A percentile compares a stretch with the other conserved stretches of the same genome.
Evolutionary conservation across 2,888 invertebrate species (phyloP).

Genomic region (Nomada ferruginata): DNA sequence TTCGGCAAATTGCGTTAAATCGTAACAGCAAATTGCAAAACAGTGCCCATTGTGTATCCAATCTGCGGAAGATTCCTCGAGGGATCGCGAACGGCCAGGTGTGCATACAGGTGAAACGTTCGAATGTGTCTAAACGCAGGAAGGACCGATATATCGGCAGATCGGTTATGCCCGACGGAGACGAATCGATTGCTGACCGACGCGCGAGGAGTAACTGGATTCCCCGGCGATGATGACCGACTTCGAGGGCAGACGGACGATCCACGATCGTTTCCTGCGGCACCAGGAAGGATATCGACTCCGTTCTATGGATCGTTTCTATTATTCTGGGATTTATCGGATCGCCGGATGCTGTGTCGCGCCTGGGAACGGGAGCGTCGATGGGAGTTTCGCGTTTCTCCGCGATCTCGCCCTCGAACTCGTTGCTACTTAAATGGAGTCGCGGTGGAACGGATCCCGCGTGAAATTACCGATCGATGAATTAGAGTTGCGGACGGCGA

Average conservation of each 20-base stretch:
- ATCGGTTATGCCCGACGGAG: slow-evolving; percentile 78
- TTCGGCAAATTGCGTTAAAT: slow-evolving; percentile 20
- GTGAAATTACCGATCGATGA: slow-evolving; percentile 15
- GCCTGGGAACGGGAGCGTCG: slow-evolving; percentile 41
- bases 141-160: slow-evolving; percentile 73
- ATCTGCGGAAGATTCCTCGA: not conserved
- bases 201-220: slow-evolving; percentile 76
- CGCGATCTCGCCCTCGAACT: not conserved
- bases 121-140: slow-evolving; percentile 67
- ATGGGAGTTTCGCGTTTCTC: not conserved
- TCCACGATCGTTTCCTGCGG: slow-evolving; percentile 62
- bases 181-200: slow-evolving; percentile 78
- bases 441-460: not conserved
- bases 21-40: slow-evolving; percentile 34
- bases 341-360: slow-evolving; percentile 46
- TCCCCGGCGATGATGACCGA: slow-evolving; percentile 74
- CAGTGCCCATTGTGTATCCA: not conserved
- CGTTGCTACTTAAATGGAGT: not conserved
- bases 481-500: not conserved
- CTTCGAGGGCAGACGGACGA: slow-evolving; percentile 65
- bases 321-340: slow-evolving; percentile 64
- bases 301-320: slow-evolving; percentile 58
- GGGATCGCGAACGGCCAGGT: slow-evolving; percentile 43
- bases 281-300: slow-evolving; percentile 66
- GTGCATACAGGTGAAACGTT: slow-evolving; percentile 66